Percentiles rank a stretch among this genome's conserved stretches.
Evolutionary conservation across 2,797 vertebrate genomes (phyloP).

Genomic region (Loris lydekkerianus): DNA sequence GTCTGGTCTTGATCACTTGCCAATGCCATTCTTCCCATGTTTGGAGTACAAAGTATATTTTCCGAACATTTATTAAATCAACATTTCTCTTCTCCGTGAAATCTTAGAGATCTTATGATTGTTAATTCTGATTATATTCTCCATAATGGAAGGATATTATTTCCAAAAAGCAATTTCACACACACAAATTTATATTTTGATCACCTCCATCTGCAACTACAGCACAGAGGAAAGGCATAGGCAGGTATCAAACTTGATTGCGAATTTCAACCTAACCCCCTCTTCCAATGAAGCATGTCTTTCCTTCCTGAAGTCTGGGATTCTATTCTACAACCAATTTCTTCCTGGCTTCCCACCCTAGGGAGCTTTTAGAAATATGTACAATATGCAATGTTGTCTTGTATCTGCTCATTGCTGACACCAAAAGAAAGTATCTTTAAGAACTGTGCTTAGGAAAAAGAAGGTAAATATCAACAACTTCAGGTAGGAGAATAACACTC

Average conservation of each 20-base stretch:
- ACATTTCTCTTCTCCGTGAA: background rate
- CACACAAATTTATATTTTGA: background rate
- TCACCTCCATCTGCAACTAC: background rate
- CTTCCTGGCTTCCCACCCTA: background rate
- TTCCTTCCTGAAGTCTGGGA: background rate
- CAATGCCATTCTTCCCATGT: background rate
- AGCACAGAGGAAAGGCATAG: conserved; percentile 2
- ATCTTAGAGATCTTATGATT: background rate
- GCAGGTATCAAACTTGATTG: background rate
- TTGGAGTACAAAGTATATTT: background rate
- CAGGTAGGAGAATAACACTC: background rate
- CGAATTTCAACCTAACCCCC: background rate
- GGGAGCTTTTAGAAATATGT: conserved; percentile 55
- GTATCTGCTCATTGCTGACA: conserved; percentile 52
- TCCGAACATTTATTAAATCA: background rate
- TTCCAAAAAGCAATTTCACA: background rate
- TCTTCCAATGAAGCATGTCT: conserved; percentile 18
- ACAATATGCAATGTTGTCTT: conserved; percentile 44
- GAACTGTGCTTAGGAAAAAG: conserved; percentile 41
- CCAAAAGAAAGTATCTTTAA: conserved; percentile 49
- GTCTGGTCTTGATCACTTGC: background rate
- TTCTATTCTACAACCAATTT: conserved; percentile 25
- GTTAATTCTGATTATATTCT: background rate
- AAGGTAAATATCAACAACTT: background rate
- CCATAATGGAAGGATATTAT: background rate